A percentile compares a stretch with the other conserved stretches of the same genome.
Conservation (phyloP, 1,140 invertebrate species). For the Aplysia californica region DNA sequence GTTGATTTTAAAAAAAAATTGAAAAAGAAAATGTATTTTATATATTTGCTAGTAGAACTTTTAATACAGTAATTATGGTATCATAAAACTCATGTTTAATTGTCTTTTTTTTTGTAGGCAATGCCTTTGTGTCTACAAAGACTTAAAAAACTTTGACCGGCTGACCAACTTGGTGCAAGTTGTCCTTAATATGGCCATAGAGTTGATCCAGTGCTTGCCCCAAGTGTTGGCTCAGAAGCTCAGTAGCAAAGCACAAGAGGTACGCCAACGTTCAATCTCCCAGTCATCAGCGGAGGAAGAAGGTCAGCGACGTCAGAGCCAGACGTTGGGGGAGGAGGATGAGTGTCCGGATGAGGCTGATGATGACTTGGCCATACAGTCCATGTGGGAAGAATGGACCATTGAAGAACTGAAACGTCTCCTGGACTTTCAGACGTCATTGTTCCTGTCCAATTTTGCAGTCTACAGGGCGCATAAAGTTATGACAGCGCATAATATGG, state of each 20-base stretch:
- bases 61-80: not conserved
- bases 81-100: not conserved
- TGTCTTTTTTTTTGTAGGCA: conserved; percentile 71
- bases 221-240: conserved; percentile 55
- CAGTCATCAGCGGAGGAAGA: conserved; percentile 15
- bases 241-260: conserved; percentile 33
- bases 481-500: conserved; percentile 27
- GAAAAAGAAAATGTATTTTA: not conserved
- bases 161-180: conserved; percentile 89
- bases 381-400: conserved; percentile 71
- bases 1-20: not conserved
- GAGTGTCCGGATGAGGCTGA: conserved; percentile 32
- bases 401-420: conserved; percentile 82
- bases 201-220: conserved; percentile 62
- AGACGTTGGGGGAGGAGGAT: conserved; percentile 27
- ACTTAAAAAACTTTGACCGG: conserved; percentile 89
- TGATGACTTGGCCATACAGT: conserved; percentile 1
- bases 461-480: conserved; percentile 90
- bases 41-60: not conserved
- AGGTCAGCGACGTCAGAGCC: conserved; percentile 9
- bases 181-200: conserved; percentile 71
- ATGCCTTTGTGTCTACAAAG: conserved; percentile 93
- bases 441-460: conserved; percentile 89
- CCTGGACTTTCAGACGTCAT: conserved; percentile 82
- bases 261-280: conserved; percentile 8